Base-by-base conservation (phyloP, 2,888 invertebrate genomes). In the Cancer borealis region DNA sequence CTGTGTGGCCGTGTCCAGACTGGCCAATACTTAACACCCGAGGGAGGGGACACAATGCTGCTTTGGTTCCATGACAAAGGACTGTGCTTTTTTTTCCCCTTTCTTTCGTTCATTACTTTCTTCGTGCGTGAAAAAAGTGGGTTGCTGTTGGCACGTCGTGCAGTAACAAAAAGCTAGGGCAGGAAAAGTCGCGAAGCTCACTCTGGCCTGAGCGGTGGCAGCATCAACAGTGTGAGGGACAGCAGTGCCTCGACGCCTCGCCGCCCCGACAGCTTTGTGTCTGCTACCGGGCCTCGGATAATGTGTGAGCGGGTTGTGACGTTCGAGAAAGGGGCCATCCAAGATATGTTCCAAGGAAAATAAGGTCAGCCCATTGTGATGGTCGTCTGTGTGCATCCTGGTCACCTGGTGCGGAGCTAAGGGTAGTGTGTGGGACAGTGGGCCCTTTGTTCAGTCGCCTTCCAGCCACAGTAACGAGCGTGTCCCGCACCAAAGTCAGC, bases 81-180 rank as follows among this genome's bases (percentile, higher is more conserved):
- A 66, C 66, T 66, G 14, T 66, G n/a, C 60, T 66, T 66, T 66
- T 66, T 66, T 66, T 66, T 30, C 8, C 12, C 12, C 14, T 79
- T 10, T 10, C 14, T 79, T 79, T 79, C 30, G 6, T 6, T 10
- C 79, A 3, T 8, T 10, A 30, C 6, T 14, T 79, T 73, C n/a
- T 30, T 30, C 79, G 30, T 30, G 79, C 79, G 79, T 26, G 30
- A 79, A 79, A 30, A 79, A 79, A 79, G 79, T 79, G 79, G 79
- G 79, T 79, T 79, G 79, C 8, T 79, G 79, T 5, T 30, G 79
- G 30, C 26, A 17, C 21, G 66, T 54, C 54, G 54, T 54, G 54
- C 54, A 10, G 12, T 54, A 17, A 66, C 66, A 3, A n/a, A n/a
- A 66, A n/a, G 66, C 17, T n/a, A 30, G 8, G 26, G 79, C 12